phyloP scores from a whole-genome alignment of 2,113 vertebrate species.

The Eupsittula cactorum region DNA sequence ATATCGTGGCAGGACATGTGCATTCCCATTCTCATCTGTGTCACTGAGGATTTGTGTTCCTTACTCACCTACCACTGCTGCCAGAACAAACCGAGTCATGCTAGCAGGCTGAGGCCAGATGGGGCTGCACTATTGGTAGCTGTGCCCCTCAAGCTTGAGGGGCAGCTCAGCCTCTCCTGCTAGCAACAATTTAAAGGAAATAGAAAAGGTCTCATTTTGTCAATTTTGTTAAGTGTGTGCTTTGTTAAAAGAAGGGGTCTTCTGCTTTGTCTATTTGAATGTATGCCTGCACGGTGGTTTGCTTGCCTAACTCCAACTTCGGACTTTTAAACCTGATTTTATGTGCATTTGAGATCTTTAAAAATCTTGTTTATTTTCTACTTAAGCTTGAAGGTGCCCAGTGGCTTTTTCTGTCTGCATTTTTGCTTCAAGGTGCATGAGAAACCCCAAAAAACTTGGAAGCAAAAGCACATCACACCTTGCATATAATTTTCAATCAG shows the following conservation, averaged over 20 bases:
- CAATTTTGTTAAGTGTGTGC: neutral
- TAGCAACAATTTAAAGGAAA: neutral
- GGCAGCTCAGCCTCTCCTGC: neutral
- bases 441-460: neutral
- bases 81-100: accelerated
- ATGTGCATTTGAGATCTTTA: neutral
- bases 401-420: neutral
- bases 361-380: neutral
- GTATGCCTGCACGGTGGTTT: neutral
- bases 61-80: neutral
- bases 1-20: accelerated
- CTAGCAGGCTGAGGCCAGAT: neutral
- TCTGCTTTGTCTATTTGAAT: neutral
- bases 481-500: neutral
- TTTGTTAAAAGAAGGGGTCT: neutral
- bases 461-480: neutral
- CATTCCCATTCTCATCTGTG: neutral
- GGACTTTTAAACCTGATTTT: neutral
- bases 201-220: accelerated
- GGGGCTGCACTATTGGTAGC: accelerated
- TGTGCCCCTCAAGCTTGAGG: neutral
- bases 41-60: no score
- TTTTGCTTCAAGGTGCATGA: neutral
- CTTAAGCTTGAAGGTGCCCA: neutral
- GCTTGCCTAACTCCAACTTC: neutral